Percentiles rank a stretch among this genome's conserved stretches.
phyloP scores from a whole-genome alignment of 2,113 vertebrate genomes.

The Trematocara marginatum region DNA sequence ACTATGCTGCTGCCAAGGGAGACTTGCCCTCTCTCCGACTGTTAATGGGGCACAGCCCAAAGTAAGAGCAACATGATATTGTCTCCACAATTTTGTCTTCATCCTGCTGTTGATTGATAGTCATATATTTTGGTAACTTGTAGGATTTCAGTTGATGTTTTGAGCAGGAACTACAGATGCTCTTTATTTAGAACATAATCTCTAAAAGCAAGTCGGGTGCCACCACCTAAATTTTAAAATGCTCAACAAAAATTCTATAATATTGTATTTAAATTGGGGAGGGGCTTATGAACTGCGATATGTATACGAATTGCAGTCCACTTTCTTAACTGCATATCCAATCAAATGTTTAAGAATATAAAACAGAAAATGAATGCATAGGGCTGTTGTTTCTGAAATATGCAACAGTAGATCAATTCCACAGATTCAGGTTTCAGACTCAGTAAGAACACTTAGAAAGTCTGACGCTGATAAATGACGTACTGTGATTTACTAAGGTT shows the following conservation, averaged over 20 bases:
- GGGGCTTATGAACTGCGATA: neutral
- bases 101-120: neutral
- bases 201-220: neutral
- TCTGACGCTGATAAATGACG: neutral
- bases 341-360: neutral
- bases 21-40: slow-evolving; percentile 88
- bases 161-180: neutral
- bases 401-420: neutral
- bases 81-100: neutral
- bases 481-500: neutral
- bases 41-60: slow-evolving; percentile 82
- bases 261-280: neutral
- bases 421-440: slow-evolving; percentile 1
- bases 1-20: slow-evolving; percentile 97
- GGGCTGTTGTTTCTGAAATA: neutral
- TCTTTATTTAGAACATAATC: neutral
- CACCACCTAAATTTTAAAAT: neutral
- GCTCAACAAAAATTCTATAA: neutral
- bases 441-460: neutral
- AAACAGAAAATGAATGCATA: neutral
- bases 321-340: neutral
- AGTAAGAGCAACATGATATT: slow-evolving; percentile 72
- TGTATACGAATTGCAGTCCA: neutral
- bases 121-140: neutral
- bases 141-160: neutral